phyloP scores from a whole-genome alignment of 2,113 vertebrate species.

The Herpetotheres cachinnans region DNA sequence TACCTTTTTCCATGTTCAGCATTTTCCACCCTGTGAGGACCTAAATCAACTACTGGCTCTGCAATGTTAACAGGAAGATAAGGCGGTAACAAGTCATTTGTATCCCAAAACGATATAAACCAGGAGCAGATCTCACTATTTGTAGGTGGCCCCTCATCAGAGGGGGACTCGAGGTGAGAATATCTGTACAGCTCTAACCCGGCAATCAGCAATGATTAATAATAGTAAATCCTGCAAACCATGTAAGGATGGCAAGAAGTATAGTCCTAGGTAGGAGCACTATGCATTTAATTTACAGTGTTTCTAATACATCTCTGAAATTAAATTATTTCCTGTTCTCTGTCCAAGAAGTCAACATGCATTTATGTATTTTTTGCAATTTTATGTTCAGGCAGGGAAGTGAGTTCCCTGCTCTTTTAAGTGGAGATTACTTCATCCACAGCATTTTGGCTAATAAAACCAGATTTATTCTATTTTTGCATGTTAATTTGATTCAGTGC shows the following conservation, averaged over 20 bases:
- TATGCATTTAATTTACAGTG: neutral
- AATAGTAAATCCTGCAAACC: neutral
- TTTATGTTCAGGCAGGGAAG: neutral
- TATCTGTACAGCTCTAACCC: neutral
- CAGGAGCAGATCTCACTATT: neutral
- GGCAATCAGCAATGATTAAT: neutral
- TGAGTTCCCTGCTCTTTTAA: neutral
- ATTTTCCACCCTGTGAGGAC: neutral
- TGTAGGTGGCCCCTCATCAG: neutral
- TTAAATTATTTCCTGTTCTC: neutral
- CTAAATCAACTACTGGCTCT: neutral
- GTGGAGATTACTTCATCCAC: neutral
- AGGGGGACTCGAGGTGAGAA: neutral
- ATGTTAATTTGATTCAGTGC: neutral
- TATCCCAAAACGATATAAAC: neutral
- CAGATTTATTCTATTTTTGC: neutral
- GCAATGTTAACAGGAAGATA: neutral
- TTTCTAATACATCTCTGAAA: neutral
- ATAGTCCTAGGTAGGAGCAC: neutral
- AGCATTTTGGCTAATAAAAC: neutral
- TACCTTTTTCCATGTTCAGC: neutral
- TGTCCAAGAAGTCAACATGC: neutral
- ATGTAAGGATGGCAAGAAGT: too few relatives aligned
- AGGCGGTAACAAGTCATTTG: neutral
- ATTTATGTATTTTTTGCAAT: neutral